phyloP scores from a whole-genome alignment of 2,888 invertebrate genomes.

The Teleiodes luculella region DNA sequence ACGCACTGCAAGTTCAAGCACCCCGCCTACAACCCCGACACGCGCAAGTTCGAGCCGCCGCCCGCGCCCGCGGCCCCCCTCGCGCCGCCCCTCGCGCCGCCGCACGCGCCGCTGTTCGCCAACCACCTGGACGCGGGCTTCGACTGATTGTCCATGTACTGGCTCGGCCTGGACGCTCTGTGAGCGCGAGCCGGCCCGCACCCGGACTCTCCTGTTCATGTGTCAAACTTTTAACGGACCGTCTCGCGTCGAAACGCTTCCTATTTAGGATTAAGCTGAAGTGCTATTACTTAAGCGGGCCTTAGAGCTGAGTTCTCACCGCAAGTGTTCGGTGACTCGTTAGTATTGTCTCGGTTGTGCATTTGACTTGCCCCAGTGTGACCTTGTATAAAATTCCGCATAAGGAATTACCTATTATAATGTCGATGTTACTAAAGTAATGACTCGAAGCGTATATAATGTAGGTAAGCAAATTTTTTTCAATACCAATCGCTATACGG shows the following conservation, averaged over 20 bases:
- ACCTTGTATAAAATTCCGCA: conserved; percentile 59
- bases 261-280: conserved; percentile 74
- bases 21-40: conserved; percentile 91
- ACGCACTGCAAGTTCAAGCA: conserved; percentile 96
- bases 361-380: conserved; percentile 74
- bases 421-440: conserved; percentile 60
- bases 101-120: conserved; percentile 66
- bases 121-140: conserved; percentile 78
- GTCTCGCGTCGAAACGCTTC: conserved; percentile 60
- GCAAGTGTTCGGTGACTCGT: conserved; percentile 56
- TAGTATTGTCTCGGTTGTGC: conserved; percentile 77
- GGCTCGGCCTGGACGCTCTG: conserved; percentile 67
- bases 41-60: conserved; percentile 89
- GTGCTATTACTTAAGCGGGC: conserved; percentile 77
- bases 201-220: conserved; percentile 43
- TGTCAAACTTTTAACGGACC: conserved; percentile 53
- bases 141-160: conserved; percentile 72
- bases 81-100: conserved; percentile 63
- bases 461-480: conserved; percentile 75
- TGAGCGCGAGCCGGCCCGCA: conserved; percentile 46
- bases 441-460: conserved; percentile 66
- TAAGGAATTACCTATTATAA: conserved; percentile 51
- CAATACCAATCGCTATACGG: conserved; percentile 79
- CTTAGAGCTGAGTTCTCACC: conserved; percentile 45
- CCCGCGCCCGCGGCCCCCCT: conserved; percentile 79